phyloP scores from a whole-genome alignment of 2,797 vertebrate species.

The Antennarius maculatus region DNA sequence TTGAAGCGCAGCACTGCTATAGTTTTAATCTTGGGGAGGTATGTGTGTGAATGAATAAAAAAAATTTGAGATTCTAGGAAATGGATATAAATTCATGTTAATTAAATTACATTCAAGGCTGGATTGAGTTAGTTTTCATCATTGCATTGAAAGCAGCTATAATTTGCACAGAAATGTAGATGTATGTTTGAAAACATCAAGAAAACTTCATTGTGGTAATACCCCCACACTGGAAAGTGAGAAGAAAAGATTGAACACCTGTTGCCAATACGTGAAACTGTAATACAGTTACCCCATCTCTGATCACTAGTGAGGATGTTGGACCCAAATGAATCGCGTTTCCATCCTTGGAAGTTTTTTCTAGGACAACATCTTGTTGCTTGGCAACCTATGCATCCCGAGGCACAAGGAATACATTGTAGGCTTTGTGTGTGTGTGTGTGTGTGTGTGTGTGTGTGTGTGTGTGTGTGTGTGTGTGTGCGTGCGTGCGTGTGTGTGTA shows the following conservation, averaged over 20 bases:
- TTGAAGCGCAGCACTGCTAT: too few relatives aligned
- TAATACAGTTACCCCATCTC: constrained; percentile 41
- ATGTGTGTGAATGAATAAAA: too few relatives aligned
- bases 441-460: constrained; percentile 13
- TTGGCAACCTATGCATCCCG: constrained; percentile 79
- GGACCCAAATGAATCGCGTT: constrained; percentile 39
- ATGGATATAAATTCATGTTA: too few relatives aligned
- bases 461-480: constrained; percentile 4
- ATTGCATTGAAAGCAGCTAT: background rate
- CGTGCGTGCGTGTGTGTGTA: constrained; percentile 58
- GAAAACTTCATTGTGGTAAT: background rate
- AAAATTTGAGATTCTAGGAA: too few relatives aligned
- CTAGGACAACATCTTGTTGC: constrained; percentile 81
- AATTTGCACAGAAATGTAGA: background rate
- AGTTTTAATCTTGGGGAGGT: too few relatives aligned
- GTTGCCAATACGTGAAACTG: constrained; percentile 41
- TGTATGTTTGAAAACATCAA: background rate
- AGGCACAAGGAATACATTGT: constrained; percentile 47
- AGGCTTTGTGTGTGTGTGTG: background rate
- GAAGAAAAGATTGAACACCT: constrained; percentile 22
- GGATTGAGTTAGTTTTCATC: background rate
- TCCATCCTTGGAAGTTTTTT: constrained; percentile 69
- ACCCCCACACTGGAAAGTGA: background rate
- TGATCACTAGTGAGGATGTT: constrained; percentile 48
- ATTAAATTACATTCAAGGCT: too few relatives aligned